These are phyloP conservation scores for Scaptomyza tumidula DNA, from an alignment of 2,888 invertebrate species.

Conservation along the genomic window DNA sequence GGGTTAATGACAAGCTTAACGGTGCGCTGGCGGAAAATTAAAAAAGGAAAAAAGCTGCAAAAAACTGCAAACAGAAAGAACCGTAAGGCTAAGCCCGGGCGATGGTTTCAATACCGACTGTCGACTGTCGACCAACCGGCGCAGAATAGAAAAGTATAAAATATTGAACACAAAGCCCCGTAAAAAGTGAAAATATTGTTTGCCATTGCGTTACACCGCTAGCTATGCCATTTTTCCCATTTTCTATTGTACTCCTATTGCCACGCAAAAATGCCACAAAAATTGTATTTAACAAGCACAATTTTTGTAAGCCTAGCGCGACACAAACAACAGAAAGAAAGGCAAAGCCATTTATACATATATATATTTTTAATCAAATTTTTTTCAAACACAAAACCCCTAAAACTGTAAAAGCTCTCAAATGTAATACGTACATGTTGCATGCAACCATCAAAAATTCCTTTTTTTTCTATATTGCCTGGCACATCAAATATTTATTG, in stretches of 20 bases:
- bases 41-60: constrained; percentile 34
- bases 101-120: constrained; percentile 48
- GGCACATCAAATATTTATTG: constrained; percentile 6
- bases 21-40: constrained; percentile 68
- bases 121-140: background rate
- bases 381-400: constrained; percentile 33
- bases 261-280: constrained; percentile 42
- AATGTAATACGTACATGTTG: background rate
- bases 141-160: constrained; percentile 53
- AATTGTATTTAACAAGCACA: constrained; percentile 63
- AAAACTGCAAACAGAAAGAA: constrained; percentile 24
- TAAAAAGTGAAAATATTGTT: constrained; percentile 50
- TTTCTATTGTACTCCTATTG: constrained; percentile 30
- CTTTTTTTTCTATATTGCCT: constrained; percentile 4
- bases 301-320: constrained; percentile 39
- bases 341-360: constrained; percentile 25
- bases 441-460: constrained; percentile 7
- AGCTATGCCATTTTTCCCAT: constrained; percentile 13
- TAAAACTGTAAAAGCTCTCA: constrained; percentile 34
- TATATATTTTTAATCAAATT: constrained; percentile 68
- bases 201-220: constrained; percentile 37
- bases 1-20: constrained; percentile 79
- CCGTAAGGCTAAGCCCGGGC: constrained; percentile 46
- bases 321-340: background rate
- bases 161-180: constrained; percentile 58